phyloP scores from a whole-genome alignment of 2,113 vertebrate species.

The Rhinopithecus roxellana region DNA sequence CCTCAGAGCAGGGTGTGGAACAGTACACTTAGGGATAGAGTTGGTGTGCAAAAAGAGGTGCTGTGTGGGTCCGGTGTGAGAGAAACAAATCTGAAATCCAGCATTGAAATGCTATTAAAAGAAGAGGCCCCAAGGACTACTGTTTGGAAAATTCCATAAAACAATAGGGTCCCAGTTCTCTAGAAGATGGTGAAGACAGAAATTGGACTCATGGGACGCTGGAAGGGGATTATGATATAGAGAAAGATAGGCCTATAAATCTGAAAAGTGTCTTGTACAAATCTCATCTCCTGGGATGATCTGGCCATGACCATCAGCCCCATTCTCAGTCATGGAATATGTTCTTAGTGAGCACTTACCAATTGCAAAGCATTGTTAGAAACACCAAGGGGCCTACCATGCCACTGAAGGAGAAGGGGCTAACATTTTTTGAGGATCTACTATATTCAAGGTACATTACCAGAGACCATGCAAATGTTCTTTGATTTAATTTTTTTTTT shows the following conservation, averaged over 20 bases:
- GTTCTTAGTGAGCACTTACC: neutral
- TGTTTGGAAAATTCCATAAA: neutral
- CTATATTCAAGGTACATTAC: neutral
- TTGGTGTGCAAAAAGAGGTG: neutral
- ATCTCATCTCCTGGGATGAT: neutral
- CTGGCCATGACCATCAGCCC: neutral
- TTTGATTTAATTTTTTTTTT: neutral
- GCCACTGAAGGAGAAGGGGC: too few species aligned
- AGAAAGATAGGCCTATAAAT: neutral
- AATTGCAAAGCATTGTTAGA: neutral
- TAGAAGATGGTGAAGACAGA: neutral
- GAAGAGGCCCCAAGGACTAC: neutral
- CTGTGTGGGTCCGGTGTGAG: neutral
- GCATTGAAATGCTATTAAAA: neutral
- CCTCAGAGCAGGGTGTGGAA: neutral
- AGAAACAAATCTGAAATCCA: neutral
- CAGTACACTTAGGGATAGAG: too few species aligned
- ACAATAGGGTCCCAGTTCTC: neutral
- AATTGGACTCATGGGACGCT: neutral
- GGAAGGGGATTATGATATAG: neutral
- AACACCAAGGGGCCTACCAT: neutral
- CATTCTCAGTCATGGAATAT: neutral
- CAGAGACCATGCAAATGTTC: neutral
- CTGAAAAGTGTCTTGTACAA: neutral
- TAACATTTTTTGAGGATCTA: neutral